Base-by-base conservation (phyloP, 2,113 vertebrate genomes). In the Saguinus imperator region DNA sequence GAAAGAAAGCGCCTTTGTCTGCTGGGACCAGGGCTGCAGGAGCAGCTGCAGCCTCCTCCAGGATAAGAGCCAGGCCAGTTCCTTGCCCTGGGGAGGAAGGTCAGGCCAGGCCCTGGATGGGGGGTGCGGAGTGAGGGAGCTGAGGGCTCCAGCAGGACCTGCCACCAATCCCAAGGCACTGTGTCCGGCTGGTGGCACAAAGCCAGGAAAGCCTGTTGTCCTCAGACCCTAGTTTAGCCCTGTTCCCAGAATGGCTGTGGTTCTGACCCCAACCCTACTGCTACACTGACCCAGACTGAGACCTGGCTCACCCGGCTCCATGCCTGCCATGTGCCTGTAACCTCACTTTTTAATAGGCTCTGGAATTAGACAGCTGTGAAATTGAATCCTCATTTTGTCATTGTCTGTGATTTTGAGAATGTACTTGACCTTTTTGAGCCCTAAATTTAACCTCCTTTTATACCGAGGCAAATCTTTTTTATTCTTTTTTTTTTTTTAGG, bases 1-100 rank as follows among this genome's bases (percentile, higher is more conserved):
- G 82, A 94, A 97, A 96, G 94, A 97, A 97, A 94, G 96, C 32
- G 48, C 90, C 95, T 97, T 97, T 98, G 97, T 97, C 89, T 97
- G 76, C 83, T 76, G 93, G 93, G 91, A 48, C 64, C 37, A 2
- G 76, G 85, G 55, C 76, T 17, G 3, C 1, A 0, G 73, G 87
- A 93, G 87, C 95, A 97, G 96, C 97, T 97, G 92, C 81, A 80
- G 43, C 57, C 55, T 81, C 58, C 90, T 91, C 73, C 82, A 92
- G 97, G 87, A 77, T 17, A 3, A 84, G 91, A 37, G 91, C 95
- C 94, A 84, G 70, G 85, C 91, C 55, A 13, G 25, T 23, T 87
- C 50, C 89, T 91, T 3, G 43, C 23, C 88, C 86, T 3, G 3
- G 64, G 58, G 72, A 94, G 48, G 89, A 93, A 94, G 95, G 84